Base-by-base conservation (phyloP, 1,140 invertebrate species). In the Hylaeus volcanicus region DNA sequence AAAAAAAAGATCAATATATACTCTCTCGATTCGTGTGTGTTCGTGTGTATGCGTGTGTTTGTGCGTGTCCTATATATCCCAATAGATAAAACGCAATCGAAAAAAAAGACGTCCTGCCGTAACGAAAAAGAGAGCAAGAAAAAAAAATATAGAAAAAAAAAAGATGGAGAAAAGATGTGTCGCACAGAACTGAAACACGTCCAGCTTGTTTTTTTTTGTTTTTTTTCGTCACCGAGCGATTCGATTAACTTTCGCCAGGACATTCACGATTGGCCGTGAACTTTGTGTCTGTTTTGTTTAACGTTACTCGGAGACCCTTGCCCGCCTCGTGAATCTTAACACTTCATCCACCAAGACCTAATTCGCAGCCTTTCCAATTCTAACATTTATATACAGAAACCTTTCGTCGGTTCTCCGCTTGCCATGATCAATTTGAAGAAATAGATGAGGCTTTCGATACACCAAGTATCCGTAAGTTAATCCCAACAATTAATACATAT, bases 221-320 rank as follows among this genome's bases (percentile, higher is more conserved):
- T 26, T 26, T 55, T 75, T 37, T 66, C 64, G 74, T 77, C 41
- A 82, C 53, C 70, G 15, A 53, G 63, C 6, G 66, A 12, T 74
- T 48, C 69, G 45, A 89, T 91, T 88, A 90, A 87, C 91, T 91
- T 90, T 91, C 91, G 90, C 90, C 86, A 88, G 90, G 87, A 84
- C 86, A 88, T 88, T 69, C 68, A 63, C 70, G 60, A 82, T 81
- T 37, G 37, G 51, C 77, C 69, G 69, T 64, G 39, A 56, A 55
- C 11, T 77, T 11, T 12, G 56, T 2, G 1, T 48, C 6, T n/a
- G 12, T 71, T 14, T 12, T 14, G 12, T 41, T 26, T 1, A 8
- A 48, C 39, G 60, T 51, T 26, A 51, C 2, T 26, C 37, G 15
- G 1, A 63, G 48, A 63, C 58, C 69, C 58, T 78, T 61, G 48